phyloP scores from a whole-genome alignment of 2,797 vertebrate genomes.

The Crypturellus tataupa region DNA sequence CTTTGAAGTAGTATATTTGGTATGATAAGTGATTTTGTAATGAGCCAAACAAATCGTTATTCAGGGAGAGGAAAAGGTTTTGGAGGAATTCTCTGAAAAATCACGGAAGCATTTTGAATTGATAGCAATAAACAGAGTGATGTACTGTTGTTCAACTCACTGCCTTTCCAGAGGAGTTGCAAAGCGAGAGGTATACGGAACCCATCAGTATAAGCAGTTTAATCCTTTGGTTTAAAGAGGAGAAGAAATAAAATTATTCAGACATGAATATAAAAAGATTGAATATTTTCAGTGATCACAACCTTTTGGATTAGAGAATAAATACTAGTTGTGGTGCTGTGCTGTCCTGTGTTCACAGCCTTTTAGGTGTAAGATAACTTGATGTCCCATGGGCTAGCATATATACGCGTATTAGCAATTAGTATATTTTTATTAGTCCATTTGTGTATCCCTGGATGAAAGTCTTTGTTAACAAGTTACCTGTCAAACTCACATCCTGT shows the following conservation, averaged over 20 bases:
- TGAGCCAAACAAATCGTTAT: slow-evolving; percentile 38
- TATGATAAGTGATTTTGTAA: slow-evolving; percentile 21
- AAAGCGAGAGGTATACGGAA: not conserved
- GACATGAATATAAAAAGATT: not conserved
- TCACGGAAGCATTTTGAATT: not conserved
- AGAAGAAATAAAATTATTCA: not conserved
- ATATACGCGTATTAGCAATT: fast-evolving
- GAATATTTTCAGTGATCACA: not conserved
- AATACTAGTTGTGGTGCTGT: not conserved
- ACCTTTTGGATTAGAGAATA: not conserved
- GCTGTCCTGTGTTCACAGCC: not conserved
- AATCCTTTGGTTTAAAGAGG: not conserved
- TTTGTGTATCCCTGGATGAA: fast-evolving
- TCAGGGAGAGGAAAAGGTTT: slow-evolving; percentile 8
- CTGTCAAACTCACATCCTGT: not conserved
- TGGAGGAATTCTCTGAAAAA: slow-evolving; percentile 25
- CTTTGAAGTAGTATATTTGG: slow-evolving; percentile 22
- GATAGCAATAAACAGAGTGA: not conserved
- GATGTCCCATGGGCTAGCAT: not conserved
- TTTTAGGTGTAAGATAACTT: not conserved
- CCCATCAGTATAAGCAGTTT: not conserved
- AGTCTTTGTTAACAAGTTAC: not conserved
- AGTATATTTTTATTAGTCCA: fast-evolving
- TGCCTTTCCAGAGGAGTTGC: not conserved
- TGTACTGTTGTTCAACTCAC: fast-evolving